phyloP scores from a whole-genome alignment of 1,140 invertebrate species.

The Drosophila pectinifera region DNA sequence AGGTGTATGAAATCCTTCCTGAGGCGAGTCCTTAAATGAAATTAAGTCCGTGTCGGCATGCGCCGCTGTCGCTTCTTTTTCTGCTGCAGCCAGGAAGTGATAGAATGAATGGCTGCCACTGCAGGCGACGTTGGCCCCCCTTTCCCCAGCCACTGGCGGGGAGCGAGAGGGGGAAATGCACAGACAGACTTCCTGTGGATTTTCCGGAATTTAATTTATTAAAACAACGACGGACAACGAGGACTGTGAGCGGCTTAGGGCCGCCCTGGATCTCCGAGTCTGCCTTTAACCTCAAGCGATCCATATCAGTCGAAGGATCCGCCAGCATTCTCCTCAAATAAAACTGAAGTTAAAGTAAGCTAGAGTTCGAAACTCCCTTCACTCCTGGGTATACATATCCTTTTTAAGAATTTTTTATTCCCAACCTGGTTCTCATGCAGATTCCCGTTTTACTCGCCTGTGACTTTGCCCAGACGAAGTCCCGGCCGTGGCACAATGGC shows the following conservation, averaged over 20 bases:
- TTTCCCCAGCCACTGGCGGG: too few species aligned
- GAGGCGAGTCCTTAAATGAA: slow-evolving; percentile 67
- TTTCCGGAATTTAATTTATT: slow-evolving; percentile 84
- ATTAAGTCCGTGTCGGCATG: slow-evolving; percentile 80
- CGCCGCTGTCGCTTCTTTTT: slow-evolving; percentile 44
- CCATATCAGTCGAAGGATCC: not conserved
- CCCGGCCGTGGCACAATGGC: too few species aligned
- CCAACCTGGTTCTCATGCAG: too few species aligned
- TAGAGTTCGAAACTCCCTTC: too few species aligned
- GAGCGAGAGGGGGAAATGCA: slow-evolving; percentile 35
- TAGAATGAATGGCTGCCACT: slow-evolving; percentile 76
- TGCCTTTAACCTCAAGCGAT: slow-evolving; percentile 4
- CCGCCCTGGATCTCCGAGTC: too few species aligned
- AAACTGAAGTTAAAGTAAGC: too few species aligned
- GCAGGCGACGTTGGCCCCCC: slow-evolving; percentile 13
- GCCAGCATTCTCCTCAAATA: not conserved
- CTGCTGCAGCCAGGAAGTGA: slow-evolving; percentile 67
- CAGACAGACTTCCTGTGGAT: slow-evolving; percentile 83
- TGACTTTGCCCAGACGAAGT: not conserved
- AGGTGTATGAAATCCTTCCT: slow-evolving; percentile 17
- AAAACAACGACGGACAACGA: slow-evolving; percentile 69
- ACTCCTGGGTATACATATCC: too few species aligned
- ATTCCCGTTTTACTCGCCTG: not conserved
- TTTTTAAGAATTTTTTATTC: too few species aligned
- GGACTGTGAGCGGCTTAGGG: slow-evolving; percentile 6